Evolutionary conservation across 2,797 vertebrate genomes (phyloP).

Genomic region (Acanthopagrus latus): DNA sequence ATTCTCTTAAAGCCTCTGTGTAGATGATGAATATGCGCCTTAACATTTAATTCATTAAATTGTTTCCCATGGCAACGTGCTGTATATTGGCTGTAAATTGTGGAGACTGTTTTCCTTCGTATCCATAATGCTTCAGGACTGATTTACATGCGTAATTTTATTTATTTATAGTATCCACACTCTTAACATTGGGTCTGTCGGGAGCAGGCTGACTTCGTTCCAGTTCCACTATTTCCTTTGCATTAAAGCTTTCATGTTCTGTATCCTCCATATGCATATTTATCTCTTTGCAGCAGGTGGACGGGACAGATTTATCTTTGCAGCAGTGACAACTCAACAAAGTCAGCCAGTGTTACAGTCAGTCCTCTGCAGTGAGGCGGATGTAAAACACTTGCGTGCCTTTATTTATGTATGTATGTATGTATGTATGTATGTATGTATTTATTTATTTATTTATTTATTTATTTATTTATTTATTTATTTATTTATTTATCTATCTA

Average conservation of each 20-base stretch:
- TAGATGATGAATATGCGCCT: slow-evolving; percentile 21
- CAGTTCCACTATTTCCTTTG: slow-evolving; percentile 7
- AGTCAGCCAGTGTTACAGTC: not conserved
- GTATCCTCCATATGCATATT: slow-evolving; percentile 7
- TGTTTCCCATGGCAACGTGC: slow-evolving; percentile 1
- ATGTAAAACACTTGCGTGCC: not conserved
- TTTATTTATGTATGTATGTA: too few species aligned
- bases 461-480: too few species aligned
- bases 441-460: too few species aligned
- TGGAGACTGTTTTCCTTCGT: not conserved
- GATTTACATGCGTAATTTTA: not conserved
- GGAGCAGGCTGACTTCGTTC: slow-evolving; percentile 2
- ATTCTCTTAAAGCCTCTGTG: slow-evolving; percentile 18
- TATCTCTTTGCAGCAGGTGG: slow-evolving; percentile 10
- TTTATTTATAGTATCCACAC: not conserved
- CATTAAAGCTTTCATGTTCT: not conserved
- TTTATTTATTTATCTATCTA: too few species aligned
- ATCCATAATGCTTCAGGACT: slow-evolving; percentile 4
- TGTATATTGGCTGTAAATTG: slow-evolving; percentile 9
- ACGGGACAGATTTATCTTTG: not conserved
- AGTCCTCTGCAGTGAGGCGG: not conserved
- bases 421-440: too few species aligned
- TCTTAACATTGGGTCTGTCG: not conserved
- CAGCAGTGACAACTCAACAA: slow-evolving; percentile 2
- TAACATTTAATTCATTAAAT: slow-evolving; percentile 3